Evolutionary conservation across 2,888 invertebrate species (phyloP).

Genomic region (Altica lythri): DNA sequence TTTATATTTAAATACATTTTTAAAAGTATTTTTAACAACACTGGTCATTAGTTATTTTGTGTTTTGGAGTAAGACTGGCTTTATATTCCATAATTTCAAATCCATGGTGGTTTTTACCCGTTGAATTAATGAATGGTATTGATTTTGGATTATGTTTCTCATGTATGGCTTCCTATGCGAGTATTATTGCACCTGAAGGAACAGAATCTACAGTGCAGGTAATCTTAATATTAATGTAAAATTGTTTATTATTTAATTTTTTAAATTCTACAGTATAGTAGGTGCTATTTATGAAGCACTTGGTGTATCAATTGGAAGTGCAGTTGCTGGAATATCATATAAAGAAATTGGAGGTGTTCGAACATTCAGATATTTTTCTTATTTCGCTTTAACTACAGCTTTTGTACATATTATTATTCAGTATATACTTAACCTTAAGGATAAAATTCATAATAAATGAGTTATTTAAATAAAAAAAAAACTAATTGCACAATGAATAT

Average conservation of each 20-base stretch:
- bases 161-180: slow-evolving; percentile 87
- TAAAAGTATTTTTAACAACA: no score
- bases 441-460: no score
- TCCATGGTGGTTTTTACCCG: slow-evolving; percentile 83
- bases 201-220: slow-evolving; percentile 85
- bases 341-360: slow-evolving; percentile 4
- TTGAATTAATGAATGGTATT: slow-evolving; percentile 85
- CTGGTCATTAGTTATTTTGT: slow-evolving; percentile 74
- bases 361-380: slow-evolving; percentile 14
- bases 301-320: slow-evolving; percentile 6
- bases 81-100: slow-evolving; percentile 79
- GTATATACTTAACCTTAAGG: not conserved
- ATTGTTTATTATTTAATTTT: slow-evolving; percentile 5
- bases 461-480: no score
- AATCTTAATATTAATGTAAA: not conserved
- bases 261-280: slow-evolving; percentile 5
- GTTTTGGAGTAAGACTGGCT: slow-evolving; percentile 79
- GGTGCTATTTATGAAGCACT: slow-evolving; percentile 15
- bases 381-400: not conserved
- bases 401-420: slow-evolving; percentile 3
- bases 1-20: no score
- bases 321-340: slow-evolving; percentile 12
- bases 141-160: slow-evolving; percentile 88
- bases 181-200: slow-evolving; percentile 79
- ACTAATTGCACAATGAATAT: no score